Evolutionary conservation across 2,113 vertebrate genomes (phyloP), one percentile per base, ranked within the genome.

Genomic region (Cepphus grylle): DNA sequence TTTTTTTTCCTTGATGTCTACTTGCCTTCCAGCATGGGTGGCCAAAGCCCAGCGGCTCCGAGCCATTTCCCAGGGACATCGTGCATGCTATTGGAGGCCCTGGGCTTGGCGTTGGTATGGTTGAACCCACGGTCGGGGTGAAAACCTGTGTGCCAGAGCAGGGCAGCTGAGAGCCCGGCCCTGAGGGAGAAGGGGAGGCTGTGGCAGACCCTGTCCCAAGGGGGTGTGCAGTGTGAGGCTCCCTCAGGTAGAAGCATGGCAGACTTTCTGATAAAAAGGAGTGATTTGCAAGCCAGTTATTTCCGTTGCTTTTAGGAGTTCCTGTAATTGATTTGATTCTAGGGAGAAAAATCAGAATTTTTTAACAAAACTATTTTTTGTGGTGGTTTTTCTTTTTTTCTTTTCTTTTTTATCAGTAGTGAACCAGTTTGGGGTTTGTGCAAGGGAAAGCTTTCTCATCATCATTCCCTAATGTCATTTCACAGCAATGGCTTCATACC

Each of bases 61-160:
- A 56, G 42, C 72, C 15, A 4, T 65, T 92, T 92, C 32, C n/a
- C 67, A 88, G 76, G 53, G 66, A 4, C 7, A 1, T 6, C 2
- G 8, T 70, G 11, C 13, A 18, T 80, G 50, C 26, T 66, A 65
- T 58, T 0, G 0, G 63, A 25, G 67, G 21, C 53, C 18, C 49
- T 72, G 86, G 58, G 45, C 72, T 90, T 53, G 13, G 16, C 0
- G 5, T 9, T 76, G 43, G 62, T 56, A 0, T 2, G 23, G 8
- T 36, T 45, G 5, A 5, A 1, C 52, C 30, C 9, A 3, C 2
- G 8, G 5, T 14, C 1, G 11, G 26, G 0, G 34, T 45, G 47
- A 19, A 71, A 56, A 27, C 25, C 27, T 38, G 16, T 15, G 4
- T 0, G 7, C 15, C 21, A 4, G 25, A 38, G 18, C 23, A 34